These are phyloP conservation scores for Xylota segnis DNA, from an alignment of 2,888 invertebrate species.

Conservation along the genomic window DNA sequence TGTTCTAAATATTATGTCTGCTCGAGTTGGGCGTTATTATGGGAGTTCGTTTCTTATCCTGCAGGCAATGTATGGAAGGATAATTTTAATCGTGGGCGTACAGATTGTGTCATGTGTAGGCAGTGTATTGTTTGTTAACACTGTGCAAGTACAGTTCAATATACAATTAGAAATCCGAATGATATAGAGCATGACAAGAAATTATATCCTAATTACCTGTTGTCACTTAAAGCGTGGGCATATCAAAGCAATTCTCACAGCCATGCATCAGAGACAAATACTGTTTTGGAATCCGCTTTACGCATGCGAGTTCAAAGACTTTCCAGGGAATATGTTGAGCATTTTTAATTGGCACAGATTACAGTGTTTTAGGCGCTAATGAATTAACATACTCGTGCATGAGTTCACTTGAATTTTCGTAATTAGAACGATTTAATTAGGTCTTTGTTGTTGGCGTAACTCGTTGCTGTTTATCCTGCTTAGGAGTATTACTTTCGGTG, in stretches of 20 bases:
- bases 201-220: not conserved
- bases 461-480: no score
- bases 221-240: not conserved
- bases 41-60: constrained; percentile 9
- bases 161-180: not conserved
- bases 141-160: not conserved
- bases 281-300: not conserved
- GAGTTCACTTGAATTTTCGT: no score
- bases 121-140: not conserved
- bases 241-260: not conserved
- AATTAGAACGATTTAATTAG: no score
- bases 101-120: not conserved
- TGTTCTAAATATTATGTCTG: constrained; percentile 21
- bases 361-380: not conserved
- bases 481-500: no score
- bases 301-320: not conserved
- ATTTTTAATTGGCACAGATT: not conserved
- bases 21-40: constrained; percentile 14
- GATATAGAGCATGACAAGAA: not conserved
- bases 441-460: no score
- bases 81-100: constrained; percentile 19
- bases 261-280: not conserved
- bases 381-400: no score
- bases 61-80: constrained; percentile 23
- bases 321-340: not conserved